Conservation (phyloP, 2,888 invertebrate genomes). For the Zaprionus bogoriensis region DNA sequence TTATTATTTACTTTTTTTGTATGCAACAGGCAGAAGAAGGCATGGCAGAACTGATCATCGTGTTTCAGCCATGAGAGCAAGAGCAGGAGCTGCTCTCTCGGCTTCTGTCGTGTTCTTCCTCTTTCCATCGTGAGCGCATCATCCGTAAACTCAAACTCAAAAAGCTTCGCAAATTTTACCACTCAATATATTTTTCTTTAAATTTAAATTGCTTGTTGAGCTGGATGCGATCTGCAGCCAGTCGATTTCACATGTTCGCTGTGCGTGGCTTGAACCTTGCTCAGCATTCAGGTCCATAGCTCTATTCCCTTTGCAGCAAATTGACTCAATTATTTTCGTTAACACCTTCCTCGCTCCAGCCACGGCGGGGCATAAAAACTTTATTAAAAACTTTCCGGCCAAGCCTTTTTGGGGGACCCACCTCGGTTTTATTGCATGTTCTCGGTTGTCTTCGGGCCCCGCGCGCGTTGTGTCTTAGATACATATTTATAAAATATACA, state of each 20-base stretch:
- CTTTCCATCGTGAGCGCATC: too few relatives aligned
- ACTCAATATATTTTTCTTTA: too few relatives aligned
- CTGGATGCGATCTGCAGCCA: too few relatives aligned
- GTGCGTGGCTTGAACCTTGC: not conserved
- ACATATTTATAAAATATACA: constrained; percentile 61
- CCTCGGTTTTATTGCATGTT: constrained; percentile 46
- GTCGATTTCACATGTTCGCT: not conserved
- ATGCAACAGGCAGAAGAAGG: too few relatives aligned
- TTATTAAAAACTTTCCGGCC: constrained; percentile 75
- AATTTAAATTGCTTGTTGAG: too few relatives aligned
- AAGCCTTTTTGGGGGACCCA: constrained; percentile 57
- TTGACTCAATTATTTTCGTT: constrained; percentile 72
- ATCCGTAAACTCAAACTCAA: too few relatives aligned
- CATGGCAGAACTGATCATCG: too few relatives aligned
- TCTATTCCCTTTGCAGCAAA: constrained; percentile 63
- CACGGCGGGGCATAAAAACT: constrained; percentile 65
- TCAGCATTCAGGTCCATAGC: constrained; percentile 29
- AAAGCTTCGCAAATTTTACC: too few relatives aligned
- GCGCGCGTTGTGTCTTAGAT: constrained; percentile 16
- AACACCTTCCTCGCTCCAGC: constrained; percentile 20
- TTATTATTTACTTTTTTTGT: too few relatives aligned
- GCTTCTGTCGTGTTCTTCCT: too few relatives aligned
- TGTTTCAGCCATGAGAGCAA: too few relatives aligned
- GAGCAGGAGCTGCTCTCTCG: too few relatives aligned
- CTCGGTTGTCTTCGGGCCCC: constrained; percentile 28